Evolutionary conservation across 1,140 invertebrate species (phyloP).

Genomic region (Eupeodes corollae): DNA sequence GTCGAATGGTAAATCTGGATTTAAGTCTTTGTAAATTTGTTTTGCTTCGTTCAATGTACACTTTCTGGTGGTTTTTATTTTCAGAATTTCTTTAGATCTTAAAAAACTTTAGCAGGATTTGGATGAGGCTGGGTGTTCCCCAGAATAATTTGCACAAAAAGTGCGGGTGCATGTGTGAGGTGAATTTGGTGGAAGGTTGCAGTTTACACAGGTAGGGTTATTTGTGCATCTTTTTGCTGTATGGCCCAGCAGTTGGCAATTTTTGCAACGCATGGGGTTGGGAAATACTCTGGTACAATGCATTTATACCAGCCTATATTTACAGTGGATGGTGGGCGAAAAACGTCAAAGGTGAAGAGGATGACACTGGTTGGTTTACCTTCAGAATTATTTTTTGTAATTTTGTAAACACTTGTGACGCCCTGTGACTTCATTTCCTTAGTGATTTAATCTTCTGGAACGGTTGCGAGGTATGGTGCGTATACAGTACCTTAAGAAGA

Average conservation of each 20-base stretch:
- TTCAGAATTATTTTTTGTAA: background rate
- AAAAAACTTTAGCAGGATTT: too few species aligned
- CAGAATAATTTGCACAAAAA: background rate
- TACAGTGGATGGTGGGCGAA: too few species aligned
- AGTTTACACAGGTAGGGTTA: too few species aligned
- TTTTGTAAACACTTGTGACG: constrained; percentile 5
- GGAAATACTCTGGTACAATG: background rate
- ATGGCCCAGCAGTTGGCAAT: constrained; percentile 1
- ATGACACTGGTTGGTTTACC: background rate
- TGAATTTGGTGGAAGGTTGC: background rate
- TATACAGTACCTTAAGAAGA: constrained; percentile 1
- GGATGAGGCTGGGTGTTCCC: background rate
- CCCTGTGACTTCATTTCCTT: too few species aligned
- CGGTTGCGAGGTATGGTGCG: constrained; percentile 2
- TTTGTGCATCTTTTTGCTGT: too few species aligned
- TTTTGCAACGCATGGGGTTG: constrained; percentile 1
- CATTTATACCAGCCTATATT: too few species aligned
- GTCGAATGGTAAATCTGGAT: too few species aligned
- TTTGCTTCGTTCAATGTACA: too few species aligned
- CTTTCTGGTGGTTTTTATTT: too few species aligned
- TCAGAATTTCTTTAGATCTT: too few species aligned
- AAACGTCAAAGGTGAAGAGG: background rate
- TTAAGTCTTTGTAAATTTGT: too few species aligned
- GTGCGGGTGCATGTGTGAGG: constrained; percentile 1
- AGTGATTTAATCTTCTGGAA: too few species aligned